Percentiles rank a stretch among this genome's conserved stretches.
Conservation (phyloP, 2,888 invertebrate genomes). For the Crematogaster levior region DNA sequence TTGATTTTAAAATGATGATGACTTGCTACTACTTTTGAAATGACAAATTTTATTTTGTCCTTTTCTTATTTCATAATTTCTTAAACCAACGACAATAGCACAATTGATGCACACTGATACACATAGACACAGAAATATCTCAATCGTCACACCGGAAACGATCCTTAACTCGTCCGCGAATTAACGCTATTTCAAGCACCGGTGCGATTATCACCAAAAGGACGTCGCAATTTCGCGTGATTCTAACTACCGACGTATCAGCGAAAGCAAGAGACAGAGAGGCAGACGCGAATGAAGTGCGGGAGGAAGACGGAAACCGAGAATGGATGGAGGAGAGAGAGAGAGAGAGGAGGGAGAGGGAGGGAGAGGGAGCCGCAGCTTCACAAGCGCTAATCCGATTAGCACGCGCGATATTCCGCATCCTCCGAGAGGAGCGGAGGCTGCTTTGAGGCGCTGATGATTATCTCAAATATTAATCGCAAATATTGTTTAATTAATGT, state of each 20-base stretch:
- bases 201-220: conserved; percentile 48
- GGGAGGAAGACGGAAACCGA: conserved; percentile 2
- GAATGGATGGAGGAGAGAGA: conserved; percentile 22
- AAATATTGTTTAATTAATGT: conserved; percentile 84
- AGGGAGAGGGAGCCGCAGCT: conserved; percentile 59
- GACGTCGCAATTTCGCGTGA: conserved; percentile 53
- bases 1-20: not conserved
- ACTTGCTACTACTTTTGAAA: not conserved
- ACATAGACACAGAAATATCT: conserved; percentile 12
- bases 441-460: conserved; percentile 82
- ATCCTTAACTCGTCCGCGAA: conserved; percentile 49
- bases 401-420: conserved; percentile 77
- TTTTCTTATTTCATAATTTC: not conserved
- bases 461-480: conserved; percentile 84
- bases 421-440: conserved; percentile 66
- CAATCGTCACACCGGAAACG: conserved; percentile 49
- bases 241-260: conserved; percentile 48
- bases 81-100: not conserved
- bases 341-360: conserved; percentile 32
- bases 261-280: conserved; percentile 40
- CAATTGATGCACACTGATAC: not conserved
- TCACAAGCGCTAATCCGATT: conserved; percentile 78
- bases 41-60: not conserved
- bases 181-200: conserved; percentile 50
- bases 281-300: conserved; percentile 8